Conservation (phyloP, 2,113 vertebrate genomes). For the Brienomyrus brachyistius region DNA sequence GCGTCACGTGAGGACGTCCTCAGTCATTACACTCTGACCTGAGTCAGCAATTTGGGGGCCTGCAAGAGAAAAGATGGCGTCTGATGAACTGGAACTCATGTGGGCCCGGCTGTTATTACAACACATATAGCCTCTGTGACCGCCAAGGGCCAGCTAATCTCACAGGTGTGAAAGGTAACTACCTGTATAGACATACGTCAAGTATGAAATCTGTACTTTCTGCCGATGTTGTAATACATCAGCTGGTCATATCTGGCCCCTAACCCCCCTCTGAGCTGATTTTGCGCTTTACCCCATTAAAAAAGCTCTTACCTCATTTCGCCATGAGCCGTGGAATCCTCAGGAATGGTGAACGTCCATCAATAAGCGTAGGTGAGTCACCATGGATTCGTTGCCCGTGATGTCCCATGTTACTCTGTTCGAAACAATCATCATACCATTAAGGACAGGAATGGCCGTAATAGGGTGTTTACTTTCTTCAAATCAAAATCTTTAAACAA, state of each 20-base stretch:
- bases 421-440: background rate
- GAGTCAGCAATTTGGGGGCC: conserved; percentile 74
- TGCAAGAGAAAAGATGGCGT: conserved; percentile 73
- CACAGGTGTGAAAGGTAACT: conserved; percentile 98
- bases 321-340: background rate
- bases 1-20: conserved; percentile 43
- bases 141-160: conserved; percentile 74
- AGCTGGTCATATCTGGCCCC: conserved; percentile 84
- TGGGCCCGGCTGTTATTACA: conserved; percentile 78
- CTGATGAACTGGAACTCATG: conserved; percentile 68
- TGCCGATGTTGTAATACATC: conserved; percentile 96
- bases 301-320: background rate
- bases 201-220: conserved; percentile 96
- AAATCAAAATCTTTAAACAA: background rate
- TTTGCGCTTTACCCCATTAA: conserved; percentile 47
- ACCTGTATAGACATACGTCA: conserved; percentile 98
- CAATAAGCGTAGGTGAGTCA: background rate
- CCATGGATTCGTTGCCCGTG: background rate
- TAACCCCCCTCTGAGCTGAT: conserved; percentile 88
- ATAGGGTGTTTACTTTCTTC: background rate
- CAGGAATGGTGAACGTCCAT: background rate
- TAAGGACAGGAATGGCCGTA: background rate
- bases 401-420: background rate
- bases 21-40: conserved; percentile 70
- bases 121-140: conserved; percentile 73